These are phyloP conservation scores for Oophaga pumilio DNA, from an alignment of 2,113 vertebrate species.

Conservation along the genomic window DNA sequence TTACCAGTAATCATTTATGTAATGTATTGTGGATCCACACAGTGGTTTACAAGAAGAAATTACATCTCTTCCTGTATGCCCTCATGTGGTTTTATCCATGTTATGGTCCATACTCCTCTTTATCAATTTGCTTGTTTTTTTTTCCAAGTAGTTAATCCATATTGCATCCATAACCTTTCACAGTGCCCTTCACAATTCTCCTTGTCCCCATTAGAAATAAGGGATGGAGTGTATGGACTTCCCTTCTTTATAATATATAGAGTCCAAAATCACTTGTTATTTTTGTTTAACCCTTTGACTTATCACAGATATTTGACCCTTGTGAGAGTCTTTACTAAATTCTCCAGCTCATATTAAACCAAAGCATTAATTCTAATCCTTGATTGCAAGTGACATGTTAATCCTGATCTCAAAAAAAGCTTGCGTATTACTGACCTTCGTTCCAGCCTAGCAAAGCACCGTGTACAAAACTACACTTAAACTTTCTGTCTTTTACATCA, in stretches of 20 bases:
- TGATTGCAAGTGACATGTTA: constrained; percentile 8
- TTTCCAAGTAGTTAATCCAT: not conserved
- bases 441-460: not conserved
- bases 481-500: not conserved
- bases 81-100: too few species aligned
- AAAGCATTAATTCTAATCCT: constrained; percentile 13
- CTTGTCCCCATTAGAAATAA: too few species aligned
- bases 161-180: not conserved
- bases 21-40: not conserved
- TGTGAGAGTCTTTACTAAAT: not conserved
- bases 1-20: not conserved
- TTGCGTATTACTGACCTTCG: not conserved
- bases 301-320: not conserved
- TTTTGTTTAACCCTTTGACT: not conserved
- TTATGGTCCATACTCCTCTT: not conserved
- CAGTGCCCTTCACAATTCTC: not conserved
- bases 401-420: not conserved
- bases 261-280: too few species aligned
- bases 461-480: not conserved
- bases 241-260: not conserved
- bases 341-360: not conserved
- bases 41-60: not conserved
- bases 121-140: not conserved
- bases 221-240: too few species aligned
- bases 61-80: not conserved